Base-by-base conservation (phyloP, 1,140 invertebrate species). In the Caenorhabditis tropicalis region DNA sequence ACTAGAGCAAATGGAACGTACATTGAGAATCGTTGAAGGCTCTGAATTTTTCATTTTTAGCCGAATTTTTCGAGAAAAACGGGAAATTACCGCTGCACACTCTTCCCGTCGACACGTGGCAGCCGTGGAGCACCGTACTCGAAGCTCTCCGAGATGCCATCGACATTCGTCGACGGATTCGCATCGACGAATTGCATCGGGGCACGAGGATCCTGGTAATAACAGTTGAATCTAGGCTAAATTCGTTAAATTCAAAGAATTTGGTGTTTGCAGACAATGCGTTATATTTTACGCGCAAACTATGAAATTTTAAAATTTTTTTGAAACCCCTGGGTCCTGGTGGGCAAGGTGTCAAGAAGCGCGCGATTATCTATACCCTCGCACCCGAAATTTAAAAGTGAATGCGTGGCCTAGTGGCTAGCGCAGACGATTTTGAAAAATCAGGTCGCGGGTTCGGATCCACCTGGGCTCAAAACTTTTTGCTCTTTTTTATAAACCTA, bases 111-210 rank as follows among this genome's bases (percentile, higher is more conserved):
- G 27, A 60, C 89, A 88, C 15, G 56, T 53, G 9, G 70, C 43
- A 39, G 60, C 24, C 21, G 58, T 24, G 21, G 60, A 39, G 70
- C 89, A 90, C 33, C 89, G 88, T 36, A 91, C 89, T 33, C 79
- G 85, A 6, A 90, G 83, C 81, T 91, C 89, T 51, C 87, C 87
- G 27, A 91, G 49, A 83, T 87, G 90, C 88, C 90, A 88, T n/a
- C 82, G 58, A 83, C 89, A 90, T 31, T 89, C 89, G 70, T 89
- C 84, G 31, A 65, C 83, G 16, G 49, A 43, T 31, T 89, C 88
- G 83, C 89, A 89, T 46, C 65, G 53, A 24, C 39, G 58, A n/a
- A 84, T 70, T 6, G 83, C 83, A n/a, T 84, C 83, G 0, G 70
- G 74, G 39, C 83, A 84, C 4, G 83, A 65, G 21, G 83, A 84